phyloP scores from a whole-genome alignment of 2,113 vertebrate species.

The Perca flavescens region DNA sequence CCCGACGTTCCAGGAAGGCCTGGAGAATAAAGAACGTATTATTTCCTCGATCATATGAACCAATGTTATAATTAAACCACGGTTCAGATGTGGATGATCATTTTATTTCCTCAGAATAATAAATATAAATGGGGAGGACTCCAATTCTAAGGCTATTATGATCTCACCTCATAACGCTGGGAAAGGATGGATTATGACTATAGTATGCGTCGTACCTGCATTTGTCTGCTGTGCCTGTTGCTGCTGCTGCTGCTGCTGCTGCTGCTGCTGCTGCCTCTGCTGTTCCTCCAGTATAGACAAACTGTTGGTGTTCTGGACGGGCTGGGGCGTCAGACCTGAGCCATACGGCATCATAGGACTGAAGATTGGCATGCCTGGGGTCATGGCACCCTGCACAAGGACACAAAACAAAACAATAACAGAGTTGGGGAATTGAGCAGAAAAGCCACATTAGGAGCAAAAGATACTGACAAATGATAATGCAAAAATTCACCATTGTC shows the following conservation, averaged over 20 bases:
- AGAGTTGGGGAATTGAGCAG: background rate
- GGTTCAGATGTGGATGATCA: background rate
- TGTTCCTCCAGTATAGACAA: slow-evolving; percentile 95
- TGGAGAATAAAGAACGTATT: slow-evolving; percentile 8
- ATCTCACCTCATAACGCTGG: too few relatives aligned
- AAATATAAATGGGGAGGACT: background rate
- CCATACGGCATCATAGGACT: slow-evolving; percentile 99
- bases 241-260: slow-evolving; percentile 80
- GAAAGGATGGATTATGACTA: background rate
- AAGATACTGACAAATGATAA: background rate
- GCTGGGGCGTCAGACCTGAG: slow-evolving; percentile 96
- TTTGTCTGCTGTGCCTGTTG: slow-evolving; percentile 86
- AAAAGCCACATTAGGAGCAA: background rate
- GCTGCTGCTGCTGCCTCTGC: slow-evolving; percentile 89
- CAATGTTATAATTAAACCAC: background rate
- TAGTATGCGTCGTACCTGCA: slow-evolving; percentile 53
- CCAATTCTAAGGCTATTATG: background rate
- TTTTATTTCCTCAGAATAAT: background rate
- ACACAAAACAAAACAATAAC: background rate
- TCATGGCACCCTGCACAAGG: slow-evolving; percentile 91
- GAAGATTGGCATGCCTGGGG: slow-evolving; percentile 93
- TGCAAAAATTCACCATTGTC: background rate
- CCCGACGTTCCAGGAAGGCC: slow-evolving; percentile 88
- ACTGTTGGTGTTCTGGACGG: slow-evolving; percentile 94
- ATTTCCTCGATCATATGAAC: background rate